Conservation (phyloP, 2,113 vertebrate species). For the Actenoides hombroni region DNA sequence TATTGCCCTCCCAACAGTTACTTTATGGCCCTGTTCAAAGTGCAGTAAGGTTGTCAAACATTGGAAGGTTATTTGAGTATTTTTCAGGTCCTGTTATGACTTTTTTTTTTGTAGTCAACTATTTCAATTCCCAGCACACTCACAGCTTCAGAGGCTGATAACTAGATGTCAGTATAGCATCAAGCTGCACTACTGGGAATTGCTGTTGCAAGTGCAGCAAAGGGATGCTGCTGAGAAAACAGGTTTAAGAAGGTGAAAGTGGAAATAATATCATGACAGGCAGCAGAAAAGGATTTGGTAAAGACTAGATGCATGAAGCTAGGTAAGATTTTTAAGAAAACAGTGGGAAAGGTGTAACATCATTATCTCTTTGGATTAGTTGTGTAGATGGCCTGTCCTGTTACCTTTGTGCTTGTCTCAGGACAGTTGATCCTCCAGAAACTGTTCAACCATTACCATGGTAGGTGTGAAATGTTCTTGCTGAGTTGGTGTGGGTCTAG, state of each 20-base stretch:
- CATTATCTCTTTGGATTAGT: background rate
- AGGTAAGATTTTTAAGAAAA: background rate
- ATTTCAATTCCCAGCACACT: background rate
- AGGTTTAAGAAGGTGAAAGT: background rate
- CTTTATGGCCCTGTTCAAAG: background rate
- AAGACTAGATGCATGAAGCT: accelerated
- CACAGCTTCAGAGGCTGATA: background rate
- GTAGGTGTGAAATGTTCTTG: background rate
- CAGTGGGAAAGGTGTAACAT: accelerated
- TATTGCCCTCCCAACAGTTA: background rate
- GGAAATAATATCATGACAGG: background rate
- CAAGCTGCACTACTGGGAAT: background rate
- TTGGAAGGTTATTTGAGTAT: background rate
- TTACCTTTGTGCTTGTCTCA: accelerated
- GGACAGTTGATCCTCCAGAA: background rate
- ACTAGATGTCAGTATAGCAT: background rate
- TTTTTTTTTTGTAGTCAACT: background rate
- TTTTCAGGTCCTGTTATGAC: background rate
- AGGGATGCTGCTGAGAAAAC: background rate
- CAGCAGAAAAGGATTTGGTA: background rate
- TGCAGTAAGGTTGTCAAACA: background rate
- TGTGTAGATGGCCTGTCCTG: background rate
- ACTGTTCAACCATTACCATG: accelerated
- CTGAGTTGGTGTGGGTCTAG: background rate
- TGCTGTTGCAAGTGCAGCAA: background rate